These are phyloP conservation scores for Selenia dentaria DNA, from an alignment of 2,888 invertebrate genomes.

Conservation along the genomic window DNA sequence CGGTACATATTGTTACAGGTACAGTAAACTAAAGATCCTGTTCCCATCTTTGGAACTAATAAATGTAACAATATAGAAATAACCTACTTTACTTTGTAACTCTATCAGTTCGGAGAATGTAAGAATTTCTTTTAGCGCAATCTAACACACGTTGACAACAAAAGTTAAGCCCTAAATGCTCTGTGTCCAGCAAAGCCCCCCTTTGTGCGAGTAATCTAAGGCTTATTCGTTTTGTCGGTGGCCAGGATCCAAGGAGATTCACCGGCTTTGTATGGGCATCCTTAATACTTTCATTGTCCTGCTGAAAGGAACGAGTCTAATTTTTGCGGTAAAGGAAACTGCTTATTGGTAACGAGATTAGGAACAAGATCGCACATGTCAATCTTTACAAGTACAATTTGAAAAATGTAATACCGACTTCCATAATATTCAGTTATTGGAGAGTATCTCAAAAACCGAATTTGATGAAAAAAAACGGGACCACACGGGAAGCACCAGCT, in stretches of 20 bases:
- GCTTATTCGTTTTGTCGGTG: slow-evolving; percentile 61
- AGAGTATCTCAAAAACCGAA: too few relatives aligned
- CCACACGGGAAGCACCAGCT: too few relatives aligned
- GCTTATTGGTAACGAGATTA: background rate
- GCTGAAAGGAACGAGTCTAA: slow-evolving; percentile 18
- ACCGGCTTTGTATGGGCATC: slow-evolving; percentile 78
- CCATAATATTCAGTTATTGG: too few relatives aligned
- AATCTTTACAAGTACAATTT: too few relatives aligned
- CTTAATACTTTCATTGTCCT: slow-evolving; percentile 59
- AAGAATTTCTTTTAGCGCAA: slow-evolving; percentile 30
- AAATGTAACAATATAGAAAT: too few relatives aligned
- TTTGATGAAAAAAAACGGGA: too few relatives aligned
- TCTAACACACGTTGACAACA: slow-evolving; percentile 41
- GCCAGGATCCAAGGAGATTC: slow-evolving; percentile 47
- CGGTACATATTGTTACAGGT: too few relatives aligned
- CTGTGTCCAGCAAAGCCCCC: slow-evolving; percentile 60
- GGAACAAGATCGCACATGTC: too few relatives aligned
- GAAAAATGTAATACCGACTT: too few relatives aligned
- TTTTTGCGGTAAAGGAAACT: slow-evolving; percentile 4
- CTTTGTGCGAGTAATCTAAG: slow-evolving; percentile 72
- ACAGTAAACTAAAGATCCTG: too few relatives aligned
- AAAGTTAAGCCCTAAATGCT: slow-evolving; percentile 73
- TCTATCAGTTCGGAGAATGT: slow-evolving; percentile 9
- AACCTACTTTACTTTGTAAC: too few relatives aligned
- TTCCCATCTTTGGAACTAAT: too few relatives aligned